phyloP scores from a whole-genome alignment of 2,113 vertebrate species.

The Climacteris rufus region DNA sequence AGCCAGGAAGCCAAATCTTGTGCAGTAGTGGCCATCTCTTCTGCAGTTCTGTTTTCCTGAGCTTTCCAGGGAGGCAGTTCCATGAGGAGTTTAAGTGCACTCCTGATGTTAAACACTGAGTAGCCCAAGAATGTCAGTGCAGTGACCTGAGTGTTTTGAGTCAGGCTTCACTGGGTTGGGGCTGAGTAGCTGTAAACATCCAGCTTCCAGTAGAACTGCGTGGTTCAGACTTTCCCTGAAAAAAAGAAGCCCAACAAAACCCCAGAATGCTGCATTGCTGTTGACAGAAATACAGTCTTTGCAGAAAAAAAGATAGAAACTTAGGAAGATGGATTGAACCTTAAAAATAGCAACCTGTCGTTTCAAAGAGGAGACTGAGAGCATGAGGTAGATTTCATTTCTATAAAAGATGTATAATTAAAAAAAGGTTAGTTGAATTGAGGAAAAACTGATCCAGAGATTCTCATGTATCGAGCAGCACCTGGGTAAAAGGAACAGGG shows the following conservation, averaged over 20 bases:
- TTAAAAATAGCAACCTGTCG: slow-evolving; percentile 32
- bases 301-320: background rate
- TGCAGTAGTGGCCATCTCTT: background rate
- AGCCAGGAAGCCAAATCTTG: background rate
- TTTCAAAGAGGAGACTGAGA: background rate
- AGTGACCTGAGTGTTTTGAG: background rate
- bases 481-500: background rate
- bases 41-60: background rate
- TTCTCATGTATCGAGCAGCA: background rate
- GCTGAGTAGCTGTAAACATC: background rate
- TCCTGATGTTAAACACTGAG: background rate
- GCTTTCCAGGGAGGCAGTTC: background rate
- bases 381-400: slow-evolving; percentile 2
- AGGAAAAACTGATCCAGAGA: background rate
- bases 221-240: background rate
- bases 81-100: background rate
- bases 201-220: background rate
- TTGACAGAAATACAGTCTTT: background rate
- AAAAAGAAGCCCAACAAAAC: background rate
- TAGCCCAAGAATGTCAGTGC: background rate
- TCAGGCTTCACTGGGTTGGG: background rate
- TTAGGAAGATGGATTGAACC: background rate
- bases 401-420: slow-evolving; percentile 36
- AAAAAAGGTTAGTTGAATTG: background rate
- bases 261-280: background rate